Base-by-base conservation (phyloP, 2,797 vertebrate species). In the Florisuga fusca region DNA sequence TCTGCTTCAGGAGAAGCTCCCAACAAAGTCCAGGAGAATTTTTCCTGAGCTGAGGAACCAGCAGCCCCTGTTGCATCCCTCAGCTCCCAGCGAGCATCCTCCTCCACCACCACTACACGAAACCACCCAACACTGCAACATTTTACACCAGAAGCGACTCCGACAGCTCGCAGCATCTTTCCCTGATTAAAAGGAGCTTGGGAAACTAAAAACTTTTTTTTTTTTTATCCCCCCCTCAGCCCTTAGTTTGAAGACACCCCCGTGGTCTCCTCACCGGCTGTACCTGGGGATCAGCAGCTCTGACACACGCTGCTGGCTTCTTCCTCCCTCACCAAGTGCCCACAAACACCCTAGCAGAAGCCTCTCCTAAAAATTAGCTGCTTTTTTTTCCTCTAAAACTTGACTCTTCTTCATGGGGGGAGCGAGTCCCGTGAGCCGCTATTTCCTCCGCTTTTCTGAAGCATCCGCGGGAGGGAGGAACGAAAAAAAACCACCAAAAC, bases 351-450 rank as follows among this genome's bases (percentile, higher is more conserved):
- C 68, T 82, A 75, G 12, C 8, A 2, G 19, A 2, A 15, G 46
- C 23, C 4, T 69, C 26, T 5, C 74, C 83, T 21, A 27, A 48
- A 48, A 89, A 84, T 38, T 1, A 68, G 55, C 80, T 45, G 89
- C 68, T 71, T 85, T 80, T 41, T 41, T 38, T 38, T 74, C 83
- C 76, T 9, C 88, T n/a, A 25, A 43, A 14, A 23, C 10, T 2
- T 2, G 36, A 2, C 54, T 61, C 57, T 50, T 1, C 3, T 25
- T 27, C 19, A 12, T 0, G 9, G 8, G n/a, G 64, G 59, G 33
- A 80, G 27, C 5, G 9, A 2, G 1, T 3, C 5, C 7, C 13
- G 1, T 2, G 2, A 19, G 69, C 13, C 4, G 58, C 7, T 34
- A 9, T n/a, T 45, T 23, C 7, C 61, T 59, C 8, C 0, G 25